Evolutionary conservation across 1,140 invertebrate species (phyloP).

Genomic region (Apocrypta bakeri): DNA sequence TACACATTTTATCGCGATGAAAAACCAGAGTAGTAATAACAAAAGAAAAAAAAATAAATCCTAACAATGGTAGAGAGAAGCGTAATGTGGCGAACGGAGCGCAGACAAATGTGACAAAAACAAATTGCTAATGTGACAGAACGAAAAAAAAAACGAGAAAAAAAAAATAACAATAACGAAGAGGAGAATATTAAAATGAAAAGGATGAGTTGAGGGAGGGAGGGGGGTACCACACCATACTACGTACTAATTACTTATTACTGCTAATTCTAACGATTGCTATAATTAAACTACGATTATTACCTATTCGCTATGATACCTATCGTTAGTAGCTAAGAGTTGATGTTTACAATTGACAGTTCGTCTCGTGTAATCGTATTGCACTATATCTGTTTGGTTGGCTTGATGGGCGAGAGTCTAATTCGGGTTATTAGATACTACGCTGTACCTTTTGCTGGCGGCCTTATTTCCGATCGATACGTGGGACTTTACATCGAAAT

Average conservation of each 20-base stretch:
- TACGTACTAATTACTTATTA: conserved; percentile 44
- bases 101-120: background rate
- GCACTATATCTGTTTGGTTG: conserved; percentile 75
- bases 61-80: background rate
- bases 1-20: background rate
- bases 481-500: background rate
- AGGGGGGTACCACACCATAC: conserved; percentile 23
- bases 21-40: background rate
- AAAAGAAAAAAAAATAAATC: conserved; percentile 2
- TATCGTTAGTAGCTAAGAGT: conserved; percentile 74
- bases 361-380: conserved; percentile 73
- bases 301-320: conserved; percentile 59
- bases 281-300: conserved; percentile 57
- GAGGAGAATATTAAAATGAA: too few relatives aligned
- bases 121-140: background rate
- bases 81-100: background rate
- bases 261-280: conserved; percentile 55
- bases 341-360: conserved; percentile 72
- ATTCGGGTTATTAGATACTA: conserved; percentile 76
- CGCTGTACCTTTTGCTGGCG: conserved; percentile 74
- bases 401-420: conserved; percentile 75
- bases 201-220: background rate
- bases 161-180: too few relatives aligned
- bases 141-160: background rate
- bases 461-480: conserved; percentile 31